A percentile compares a stretch with the other conserved stretches of the same genome.
phyloP scores from a whole-genome alignment of 30 jellyfish, hydroid and myxozoan genomes.

The Turritopsis dohrnii region DNA sequence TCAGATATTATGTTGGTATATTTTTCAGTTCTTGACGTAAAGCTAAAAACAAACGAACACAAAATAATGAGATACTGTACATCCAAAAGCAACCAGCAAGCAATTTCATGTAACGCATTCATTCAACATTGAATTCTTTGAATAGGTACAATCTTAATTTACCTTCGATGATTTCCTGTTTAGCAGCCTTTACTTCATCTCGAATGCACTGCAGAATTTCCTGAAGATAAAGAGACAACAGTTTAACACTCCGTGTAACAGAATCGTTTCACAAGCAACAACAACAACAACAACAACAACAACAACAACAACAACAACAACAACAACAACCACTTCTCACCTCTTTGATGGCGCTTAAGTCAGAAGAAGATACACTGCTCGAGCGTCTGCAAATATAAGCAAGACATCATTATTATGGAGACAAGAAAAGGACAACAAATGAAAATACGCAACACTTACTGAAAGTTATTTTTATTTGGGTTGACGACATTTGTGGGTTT shows the following conservation, averaged over 20 bases:
- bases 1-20: background rate
- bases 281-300: too few relatives aligned
- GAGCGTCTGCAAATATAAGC: background rate
- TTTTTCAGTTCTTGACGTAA: background rate
- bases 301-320: too few relatives aligned
- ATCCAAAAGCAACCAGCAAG: background rate
- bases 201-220: conserved; percentile 56
- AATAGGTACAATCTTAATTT: background rate
- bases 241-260: background rate
- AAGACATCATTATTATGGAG: background rate
- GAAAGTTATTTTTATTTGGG: conserved; percentile 9
- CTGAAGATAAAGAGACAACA: conserved; percentile 11
- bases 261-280: too few relatives aligned
- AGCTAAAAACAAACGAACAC: background rate
- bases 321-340: background rate
- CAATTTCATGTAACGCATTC: background rate
- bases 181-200: conserved; percentile 56
- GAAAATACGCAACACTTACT: background rate
- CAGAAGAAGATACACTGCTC: background rate
- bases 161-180: conserved; percentile 77
- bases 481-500: conserved; percentile 19
- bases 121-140: background rate
- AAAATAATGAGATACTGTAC: background rate
- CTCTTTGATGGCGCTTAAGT: conserved; percentile 11
- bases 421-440: background rate